Evolutionary conservation across 2,888 invertebrate genomes (phyloP).

Genomic region (Sinhomidia bicolor): DNA sequence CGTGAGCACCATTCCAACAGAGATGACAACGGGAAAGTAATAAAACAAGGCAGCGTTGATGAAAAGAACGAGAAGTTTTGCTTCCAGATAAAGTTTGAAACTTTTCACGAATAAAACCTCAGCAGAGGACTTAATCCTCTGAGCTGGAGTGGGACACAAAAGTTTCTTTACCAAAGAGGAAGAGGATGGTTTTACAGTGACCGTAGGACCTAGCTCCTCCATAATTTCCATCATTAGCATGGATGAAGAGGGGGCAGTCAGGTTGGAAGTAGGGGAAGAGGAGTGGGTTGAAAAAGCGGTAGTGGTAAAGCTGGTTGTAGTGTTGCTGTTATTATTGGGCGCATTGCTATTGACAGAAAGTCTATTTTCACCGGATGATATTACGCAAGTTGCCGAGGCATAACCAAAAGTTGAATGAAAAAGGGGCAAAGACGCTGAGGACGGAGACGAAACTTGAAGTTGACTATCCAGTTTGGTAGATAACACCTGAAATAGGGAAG

Average conservation of each 20-base stretch:
- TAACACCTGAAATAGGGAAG: conserved; percentile 59
- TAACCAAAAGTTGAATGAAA: conserved; percentile 50
- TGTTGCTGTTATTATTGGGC: background rate
- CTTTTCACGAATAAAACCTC: conserved; percentile 68
- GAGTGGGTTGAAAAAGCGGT: background rate
- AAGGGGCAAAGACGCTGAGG: conserved; percentile 36
- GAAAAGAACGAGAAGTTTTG: conserved; percentile 68
- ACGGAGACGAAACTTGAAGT: conserved; percentile 27
- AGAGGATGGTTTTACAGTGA: conserved; percentile 35
- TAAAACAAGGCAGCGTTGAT: conserved; percentile 65
- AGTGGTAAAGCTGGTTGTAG: background rate
- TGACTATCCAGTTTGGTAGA: conserved; percentile 63
- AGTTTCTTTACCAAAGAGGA: conserved; percentile 60
- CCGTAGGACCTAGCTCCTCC: conserved; percentile 57
- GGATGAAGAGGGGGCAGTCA: conserved; percentile 26
- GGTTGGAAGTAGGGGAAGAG: too few relatives aligned
- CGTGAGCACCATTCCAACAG: conserved; percentile 61
- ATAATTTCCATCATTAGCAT: conserved; percentile 69
- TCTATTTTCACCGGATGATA: conserved; percentile 37
- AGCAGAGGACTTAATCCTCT: conserved; percentile 51
- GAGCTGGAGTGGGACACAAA: conserved; percentile 50
- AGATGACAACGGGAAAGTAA: conserved; percentile 66
- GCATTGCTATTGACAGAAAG: conserved; percentile 8
- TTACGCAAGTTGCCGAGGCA: conserved; percentile 29
- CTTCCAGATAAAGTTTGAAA: conserved; percentile 67